Evolutionary conservation across 1,140 invertebrate species (phyloP).

Genomic region (Caerostris extrusa): DNA sequence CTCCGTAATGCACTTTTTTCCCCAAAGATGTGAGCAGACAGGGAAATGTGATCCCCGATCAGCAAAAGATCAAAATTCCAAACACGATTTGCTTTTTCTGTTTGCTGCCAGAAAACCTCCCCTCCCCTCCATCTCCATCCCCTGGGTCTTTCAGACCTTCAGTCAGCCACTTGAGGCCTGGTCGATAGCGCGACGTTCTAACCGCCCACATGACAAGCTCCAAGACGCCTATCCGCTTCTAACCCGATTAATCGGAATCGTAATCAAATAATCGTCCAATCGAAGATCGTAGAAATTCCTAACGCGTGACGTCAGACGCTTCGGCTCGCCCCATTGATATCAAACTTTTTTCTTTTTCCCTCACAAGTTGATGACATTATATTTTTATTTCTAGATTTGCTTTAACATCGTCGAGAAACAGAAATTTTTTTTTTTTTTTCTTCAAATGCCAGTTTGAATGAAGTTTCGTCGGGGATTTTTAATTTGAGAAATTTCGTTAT

Average conservation of each 20-base stretch:
- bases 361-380: neutral
- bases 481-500: neutral
- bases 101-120: neutral
- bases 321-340: neutral
- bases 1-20: neutral
- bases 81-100: constrained; percentile 45
- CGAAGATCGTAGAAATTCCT: neutral
- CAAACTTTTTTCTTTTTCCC: neutral
- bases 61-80: neutral
- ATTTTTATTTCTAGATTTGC: no score
- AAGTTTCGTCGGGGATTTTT: neutral
- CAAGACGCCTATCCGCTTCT: neutral
- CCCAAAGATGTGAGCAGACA: neutral
- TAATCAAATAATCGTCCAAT: constrained; percentile 29
- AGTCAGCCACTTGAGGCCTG: constrained; percentile 26
- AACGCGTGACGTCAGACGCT: neutral
- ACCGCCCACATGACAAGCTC: neutral
- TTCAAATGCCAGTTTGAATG: neutral
- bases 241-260: constrained; percentile 33
- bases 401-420: no score
- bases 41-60: neutral
- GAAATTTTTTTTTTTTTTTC: neutral
- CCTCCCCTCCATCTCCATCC: neutral
- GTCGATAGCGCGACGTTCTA: neutral
- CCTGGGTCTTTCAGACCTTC: neutral